Evolutionary conservation across 2,888 invertebrate species (phyloP).

Genomic region (Macrosoma leucophasiata): DNA sequence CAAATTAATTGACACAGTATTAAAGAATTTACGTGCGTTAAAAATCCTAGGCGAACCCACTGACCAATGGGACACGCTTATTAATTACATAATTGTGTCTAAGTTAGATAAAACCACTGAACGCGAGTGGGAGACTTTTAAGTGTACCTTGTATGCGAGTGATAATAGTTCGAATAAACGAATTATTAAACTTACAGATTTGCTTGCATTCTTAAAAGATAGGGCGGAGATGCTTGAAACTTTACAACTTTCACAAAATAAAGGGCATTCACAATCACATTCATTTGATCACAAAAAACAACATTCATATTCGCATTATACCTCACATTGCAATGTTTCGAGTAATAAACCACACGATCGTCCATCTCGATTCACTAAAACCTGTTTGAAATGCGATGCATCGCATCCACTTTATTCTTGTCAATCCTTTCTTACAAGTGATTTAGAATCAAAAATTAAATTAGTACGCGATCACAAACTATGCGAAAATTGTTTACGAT

Average conservation of each 20-base stretch:
- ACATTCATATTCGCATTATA: conserved; percentile 1
- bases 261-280: conserved; percentile 2
- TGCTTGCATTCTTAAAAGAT: conserved; percentile 7
- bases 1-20: conserved; percentile 20
- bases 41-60: conserved; percentile 19
- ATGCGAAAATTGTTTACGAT: conserved; percentile 6
- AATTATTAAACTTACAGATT: conserved; percentile 3
- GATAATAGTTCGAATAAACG: conserved; percentile 1
- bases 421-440: conserved; percentile 4
- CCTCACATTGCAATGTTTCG: conserved; percentile 4
- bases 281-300: conserved; percentile 2
- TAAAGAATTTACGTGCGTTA: conserved; percentile 22
- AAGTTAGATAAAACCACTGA: conserved; percentile 24
- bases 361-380: neutral
- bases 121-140: conserved; percentile 21
- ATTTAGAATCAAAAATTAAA: neutral
- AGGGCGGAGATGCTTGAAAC: conserved; percentile 13
- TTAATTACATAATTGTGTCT: conserved; percentile 20
- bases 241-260: conserved; percentile 1
- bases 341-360: neutral
- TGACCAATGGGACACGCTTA: conserved; percentile 18
- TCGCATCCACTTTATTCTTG: conserved; percentile 11
- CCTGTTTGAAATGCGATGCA: conserved; percentile 7
- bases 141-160: conserved; percentile 2
- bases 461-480: conserved; percentile 2